phyloP scores from a whole-genome alignment of 2,888 invertebrate species.

The Bibio marci region DNA sequence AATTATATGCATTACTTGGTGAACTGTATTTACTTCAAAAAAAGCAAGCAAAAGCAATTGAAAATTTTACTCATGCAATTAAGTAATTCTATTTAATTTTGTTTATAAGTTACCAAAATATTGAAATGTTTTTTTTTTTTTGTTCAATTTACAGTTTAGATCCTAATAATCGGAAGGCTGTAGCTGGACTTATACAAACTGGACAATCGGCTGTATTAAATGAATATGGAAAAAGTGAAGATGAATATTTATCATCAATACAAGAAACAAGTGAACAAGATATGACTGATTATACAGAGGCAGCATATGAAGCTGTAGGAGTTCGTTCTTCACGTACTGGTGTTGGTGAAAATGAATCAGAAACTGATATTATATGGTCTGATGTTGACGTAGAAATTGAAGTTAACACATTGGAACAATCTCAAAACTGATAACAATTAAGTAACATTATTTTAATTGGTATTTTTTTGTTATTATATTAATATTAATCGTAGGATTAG shows the following conservation, averaged over 20 bases:
- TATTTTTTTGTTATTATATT: neutral
- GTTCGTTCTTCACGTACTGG: constrained; percentile 20
- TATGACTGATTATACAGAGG: constrained; percentile 18
- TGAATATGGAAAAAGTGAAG: no score
- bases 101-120: no score
- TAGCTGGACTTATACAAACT: constrained; percentile 9
- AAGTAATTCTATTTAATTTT: constrained; percentile 15
- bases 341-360: constrained; percentile 33
- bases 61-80: constrained; percentile 24
- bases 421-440: neutral
- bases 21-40: constrained; percentile 21
- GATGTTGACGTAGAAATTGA: constrained; percentile 43
- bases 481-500: no score
- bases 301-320: constrained; percentile 20
- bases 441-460: neutral
- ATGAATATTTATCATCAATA: constrained; percentile 11
- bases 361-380: constrained; percentile 42
- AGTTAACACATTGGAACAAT: constrained; percentile 21
- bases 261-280: constrained; percentile 21
- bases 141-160: constrained; percentile 18
- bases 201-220: constrained; percentile 22
- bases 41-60: constrained; percentile 22
- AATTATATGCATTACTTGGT: constrained; percentile 22
- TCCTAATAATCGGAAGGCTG: constrained; percentile 21
- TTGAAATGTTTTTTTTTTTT: no score